Evolutionary conservation across 2,797 vertebrate species (phyloP), one percentile per base, ranked within the genome.

Genomic region (Amniataba percoides): DNA sequence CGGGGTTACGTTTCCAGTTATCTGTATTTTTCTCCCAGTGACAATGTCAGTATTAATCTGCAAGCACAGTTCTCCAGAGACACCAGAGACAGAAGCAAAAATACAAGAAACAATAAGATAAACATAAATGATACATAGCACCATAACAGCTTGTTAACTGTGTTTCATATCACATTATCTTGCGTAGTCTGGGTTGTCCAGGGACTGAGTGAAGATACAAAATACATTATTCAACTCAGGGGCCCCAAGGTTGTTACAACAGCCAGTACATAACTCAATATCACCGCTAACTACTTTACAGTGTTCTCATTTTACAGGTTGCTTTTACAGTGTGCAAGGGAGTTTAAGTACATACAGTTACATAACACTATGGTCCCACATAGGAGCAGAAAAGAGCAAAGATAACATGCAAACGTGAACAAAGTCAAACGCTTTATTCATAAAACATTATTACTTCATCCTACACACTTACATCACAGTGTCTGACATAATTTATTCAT

Each of bases 161-260:
- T 46, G 51, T 40, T 75, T 80, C 76, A 76, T 43, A 43, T 63
- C 48, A 51, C 36, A 27, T 74, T 74, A 64, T 66, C 34, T 46
- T 52, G 53, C 55, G 71, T 27, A 36, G 60, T 58, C 64, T 72
- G 8, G 16, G 14, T 75, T 66, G 31, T 68, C 27, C 16, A 2
- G 43, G 39, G 55, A 63, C 31, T 25, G 43, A 62, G 9, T 31
- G 9, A 62, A 64, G 74, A 85, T 31, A 61, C 15, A 72, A 77
- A 60, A 87, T 75, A 34, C 58, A 89, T 82, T 70, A 76, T 77
- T 75, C 58, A 83, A 39, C 64, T 55, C 70, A 68, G 40, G n/a
- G 39, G 31, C 49, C 55, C 42, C 10, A 23, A 73, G n/a, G 74
- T 51, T 45, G 49, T 70, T 34, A 46, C 36, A 75, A 62, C 31